Conservation (phyloP, 2,797 vertebrate genomes). For the Limnodromus scolopaceus region DNA sequence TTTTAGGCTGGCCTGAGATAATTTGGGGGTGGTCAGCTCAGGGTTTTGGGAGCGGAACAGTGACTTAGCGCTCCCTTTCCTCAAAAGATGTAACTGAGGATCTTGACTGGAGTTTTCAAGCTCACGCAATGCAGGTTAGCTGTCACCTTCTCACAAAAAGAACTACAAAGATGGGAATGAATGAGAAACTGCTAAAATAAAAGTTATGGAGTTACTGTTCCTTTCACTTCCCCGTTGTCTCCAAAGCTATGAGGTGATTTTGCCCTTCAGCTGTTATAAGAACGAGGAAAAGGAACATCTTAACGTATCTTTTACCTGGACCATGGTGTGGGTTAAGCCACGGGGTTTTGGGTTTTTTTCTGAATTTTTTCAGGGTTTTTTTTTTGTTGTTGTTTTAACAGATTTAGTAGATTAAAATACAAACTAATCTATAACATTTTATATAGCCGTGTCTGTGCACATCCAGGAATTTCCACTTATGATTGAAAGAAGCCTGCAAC, state of each 20-base stretch:
- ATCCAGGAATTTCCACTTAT: neutral
- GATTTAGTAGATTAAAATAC: neutral
- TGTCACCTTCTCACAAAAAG: neutral
- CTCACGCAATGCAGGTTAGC: neutral
- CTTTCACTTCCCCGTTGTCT: neutral
- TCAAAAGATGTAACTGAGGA: neutral
- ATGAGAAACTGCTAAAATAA: neutral
- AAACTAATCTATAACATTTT: neutral
- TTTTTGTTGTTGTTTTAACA: neutral
- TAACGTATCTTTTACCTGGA: neutral
- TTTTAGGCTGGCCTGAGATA: neutral
- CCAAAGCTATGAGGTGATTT: neutral
- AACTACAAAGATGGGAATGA: neutral
- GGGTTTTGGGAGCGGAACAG: neutral
- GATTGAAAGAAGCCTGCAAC: neutral
- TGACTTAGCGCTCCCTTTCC: neutral
- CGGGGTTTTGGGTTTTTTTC: rapidly evolving
- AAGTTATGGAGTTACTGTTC: neutral
- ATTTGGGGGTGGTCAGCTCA: neutral
- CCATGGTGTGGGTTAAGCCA: neutral
- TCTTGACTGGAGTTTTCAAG: neutral
- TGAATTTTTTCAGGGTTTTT: neutral
- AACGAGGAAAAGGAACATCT: neutral
- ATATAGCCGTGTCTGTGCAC: neutral
- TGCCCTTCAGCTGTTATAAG: neutral